Percentiles rank a stretch among this genome's conserved stretches.
These are phyloP conservation scores for Cantharis rustica DNA, from an alignment of 2,888 invertebrate genomes.

Conservation along the genomic window DNA sequence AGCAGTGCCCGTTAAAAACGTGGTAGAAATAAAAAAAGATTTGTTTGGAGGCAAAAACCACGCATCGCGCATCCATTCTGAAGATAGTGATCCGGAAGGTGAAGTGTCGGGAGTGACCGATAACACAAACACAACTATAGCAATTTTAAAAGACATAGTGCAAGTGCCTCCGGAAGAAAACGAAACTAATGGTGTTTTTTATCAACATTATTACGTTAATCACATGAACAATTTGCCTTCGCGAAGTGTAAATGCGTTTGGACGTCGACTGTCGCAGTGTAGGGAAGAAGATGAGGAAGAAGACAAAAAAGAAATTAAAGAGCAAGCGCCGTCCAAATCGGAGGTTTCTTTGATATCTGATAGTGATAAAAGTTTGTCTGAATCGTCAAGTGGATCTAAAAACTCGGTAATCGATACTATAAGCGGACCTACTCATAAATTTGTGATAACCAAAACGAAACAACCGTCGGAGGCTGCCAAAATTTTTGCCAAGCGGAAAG, in stretches of 20 bases:
- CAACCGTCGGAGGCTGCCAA: conserved; percentile 55
- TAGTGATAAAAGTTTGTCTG: conserved; percentile 55
- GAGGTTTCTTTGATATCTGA: conserved; percentile 51
- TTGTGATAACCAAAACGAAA: conserved; percentile 60
- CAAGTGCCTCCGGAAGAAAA: conserved; percentile 58
- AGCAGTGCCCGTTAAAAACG: conserved; percentile 31
- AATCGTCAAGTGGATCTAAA: conserved; percentile 54
- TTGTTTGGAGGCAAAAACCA: background rate
- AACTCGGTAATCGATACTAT: conserved; percentile 55
- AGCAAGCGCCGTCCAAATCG: conserved; percentile 44
- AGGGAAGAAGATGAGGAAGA: conserved; percentile 85
- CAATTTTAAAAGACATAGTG: conserved; percentile 70
- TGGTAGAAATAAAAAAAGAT: conserved; percentile 13
- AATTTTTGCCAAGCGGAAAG: conserved; percentile 57
- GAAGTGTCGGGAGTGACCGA: conserved; percentile 70
- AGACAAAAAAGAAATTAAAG: conserved; percentile 47
- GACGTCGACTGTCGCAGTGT: conserved; percentile 76
- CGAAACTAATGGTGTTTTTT: conserved; percentile 65
- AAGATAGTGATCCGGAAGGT: conserved; percentile 65
- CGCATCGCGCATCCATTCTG: conserved; percentile 41
- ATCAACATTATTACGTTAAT: conserved; percentile 75
- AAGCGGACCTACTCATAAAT: conserved; percentile 60
- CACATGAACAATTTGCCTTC: conserved; percentile 74
- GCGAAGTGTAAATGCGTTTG: conserved; percentile 60
- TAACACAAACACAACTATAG: conserved; percentile 71